Evolutionary conservation across 2,113 vertebrate species (phyloP).

Genomic region (human (Homo sapiens)): GRCh38 chr6:25920001-25920500

Average conservation of each 20-base stretch:
- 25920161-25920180: background rate
- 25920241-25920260: background rate
- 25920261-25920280: background rate
- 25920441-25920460: background rate
- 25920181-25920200: background rate
- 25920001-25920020: background rate
- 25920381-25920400: background rate
- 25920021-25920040: background rate
- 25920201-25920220: rapidly evolving
- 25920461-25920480: background rate
- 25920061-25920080: background rate
- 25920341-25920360: rapidly evolving
- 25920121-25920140: background rate
- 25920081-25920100: background rate
- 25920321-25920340: background rate
- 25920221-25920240: background rate
- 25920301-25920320: background rate
- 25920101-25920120: background rate
- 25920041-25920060: background rate
- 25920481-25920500: background rate
- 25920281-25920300: background rate
- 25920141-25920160: background rate
- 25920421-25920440: background rate
- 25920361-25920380: background rate
- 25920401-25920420: background rate